Conservation (phyloP, 1,140 invertebrate species). For the Megalonaias nervosa region DNA sequence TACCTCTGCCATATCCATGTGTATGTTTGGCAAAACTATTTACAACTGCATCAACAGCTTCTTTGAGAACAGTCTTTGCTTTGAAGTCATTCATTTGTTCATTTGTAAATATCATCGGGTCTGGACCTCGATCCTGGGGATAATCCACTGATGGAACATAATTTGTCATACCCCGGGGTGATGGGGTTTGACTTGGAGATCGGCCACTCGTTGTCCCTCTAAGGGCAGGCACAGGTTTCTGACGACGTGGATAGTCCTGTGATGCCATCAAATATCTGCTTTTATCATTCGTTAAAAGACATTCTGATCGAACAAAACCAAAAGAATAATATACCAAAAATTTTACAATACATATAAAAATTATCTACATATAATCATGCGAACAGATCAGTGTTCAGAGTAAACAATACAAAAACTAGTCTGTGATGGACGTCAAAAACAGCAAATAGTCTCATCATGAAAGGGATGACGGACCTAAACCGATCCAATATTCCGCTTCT, state of each 20-base stretch:
- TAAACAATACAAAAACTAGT: background rate
- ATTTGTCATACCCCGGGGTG: slow-evolving; percentile 1
- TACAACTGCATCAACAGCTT: slow-evolving; percentile 84
- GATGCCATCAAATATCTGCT: slow-evolving; percentile 16
- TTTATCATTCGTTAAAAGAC: background rate
- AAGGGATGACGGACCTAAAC: too few species aligned
- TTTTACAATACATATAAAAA: background rate
- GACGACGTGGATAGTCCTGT: slow-evolving; percentile 17
- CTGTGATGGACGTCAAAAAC: background rate
- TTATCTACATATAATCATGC: background rate
- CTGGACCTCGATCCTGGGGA: slow-evolving; percentile 46
- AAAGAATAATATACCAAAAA: background rate
- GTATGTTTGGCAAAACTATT: slow-evolving; percentile 86
- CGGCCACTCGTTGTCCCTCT: slow-evolving; percentile 12
- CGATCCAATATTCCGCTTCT: too few species aligned
- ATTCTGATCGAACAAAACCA: background rate
- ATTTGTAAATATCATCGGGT: slow-evolving; percentile 40
- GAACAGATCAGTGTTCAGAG: background rate
- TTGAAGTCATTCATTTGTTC: slow-evolving; percentile 61
- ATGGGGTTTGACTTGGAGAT: background rate
- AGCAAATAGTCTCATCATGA: too few species aligned
- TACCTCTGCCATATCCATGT: slow-evolving; percentile 84
- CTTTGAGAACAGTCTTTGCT: slow-evolving; percentile 80
- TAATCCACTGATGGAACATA: background rate
- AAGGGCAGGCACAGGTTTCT: slow-evolving; percentile 43